Percentiles rank a stretch among this genome's conserved stretches.
phyloP scores from a whole-genome alignment of 2,797 vertebrate genomes.

The Cynodonichthys magdalenae region DNA sequence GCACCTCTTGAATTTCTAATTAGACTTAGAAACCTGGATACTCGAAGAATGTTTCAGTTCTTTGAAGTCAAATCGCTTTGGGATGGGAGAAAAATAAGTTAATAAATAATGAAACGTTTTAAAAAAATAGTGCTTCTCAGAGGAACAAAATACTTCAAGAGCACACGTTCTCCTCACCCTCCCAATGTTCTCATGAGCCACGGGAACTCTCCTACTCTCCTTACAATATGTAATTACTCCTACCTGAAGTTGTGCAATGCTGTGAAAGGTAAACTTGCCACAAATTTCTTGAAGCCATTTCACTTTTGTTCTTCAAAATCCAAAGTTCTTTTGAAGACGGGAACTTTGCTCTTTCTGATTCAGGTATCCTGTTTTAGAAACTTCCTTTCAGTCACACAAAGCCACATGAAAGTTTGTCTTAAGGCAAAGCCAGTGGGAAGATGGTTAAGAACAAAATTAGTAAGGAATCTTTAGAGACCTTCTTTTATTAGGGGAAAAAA shows the following conservation, averaged over 20 bases:
- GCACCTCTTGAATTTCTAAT: slow-evolving; percentile 69
- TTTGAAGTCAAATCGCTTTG: slow-evolving; percentile 73
- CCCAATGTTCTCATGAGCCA: slow-evolving; percentile 55
- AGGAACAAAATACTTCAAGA: slow-evolving; percentile 74
- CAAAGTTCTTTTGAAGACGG: slow-evolving; percentile 63
- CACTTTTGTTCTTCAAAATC: slow-evolving; percentile 61
- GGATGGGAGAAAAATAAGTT: slow-evolving; percentile 30
- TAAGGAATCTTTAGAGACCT: slow-evolving; percentile 44
- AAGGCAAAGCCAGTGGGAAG: slow-evolving; percentile 60
- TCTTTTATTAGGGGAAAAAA: slow-evolving; percentile 4
- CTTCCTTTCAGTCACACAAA: slow-evolving; percentile 61
- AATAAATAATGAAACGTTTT: slow-evolving; percentile 56
- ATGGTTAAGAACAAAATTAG: slow-evolving; percentile 58
- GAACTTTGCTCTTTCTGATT: slow-evolving; percentile 52
- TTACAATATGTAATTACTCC: slow-evolving; percentile 71
- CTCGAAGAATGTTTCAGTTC: slow-evolving; percentile 68
- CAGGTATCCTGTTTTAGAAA: slow-evolving; percentile 64
- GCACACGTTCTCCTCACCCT: slow-evolving; percentile 52
- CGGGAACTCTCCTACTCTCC: slow-evolving; percentile 51
- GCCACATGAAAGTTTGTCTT: slow-evolving; percentile 58
- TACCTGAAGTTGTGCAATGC: slow-evolving; percentile 54
- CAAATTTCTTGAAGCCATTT: slow-evolving; percentile 64
- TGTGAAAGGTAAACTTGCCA: slow-evolving; percentile 63
- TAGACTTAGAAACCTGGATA: slow-evolving; percentile 74
- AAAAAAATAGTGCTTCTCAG: slow-evolving; percentile 52